A percentile compares a stretch with the other conserved stretches of the same genome.
These are phyloP conservation scores for Nematolebias whitei DNA, from an alignment of 2,113 vertebrate species.

Conservation along the genomic window DNA sequence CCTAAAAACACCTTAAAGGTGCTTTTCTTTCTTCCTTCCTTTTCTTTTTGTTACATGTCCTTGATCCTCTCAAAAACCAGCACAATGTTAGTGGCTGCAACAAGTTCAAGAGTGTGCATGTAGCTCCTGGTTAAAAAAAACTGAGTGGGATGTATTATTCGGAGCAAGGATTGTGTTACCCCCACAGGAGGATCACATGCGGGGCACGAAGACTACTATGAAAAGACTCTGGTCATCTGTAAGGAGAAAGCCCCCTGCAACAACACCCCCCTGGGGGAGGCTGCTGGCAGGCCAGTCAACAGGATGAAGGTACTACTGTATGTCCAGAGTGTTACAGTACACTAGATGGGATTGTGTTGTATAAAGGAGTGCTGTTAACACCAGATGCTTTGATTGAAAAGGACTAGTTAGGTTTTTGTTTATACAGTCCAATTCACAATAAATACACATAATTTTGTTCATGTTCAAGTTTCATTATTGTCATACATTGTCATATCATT, in stretches of 20 bases:
- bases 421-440: too few relatives aligned
- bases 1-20: too few relatives aligned
- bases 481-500: too few relatives aligned
- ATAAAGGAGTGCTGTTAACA: constrained; percentile 3
- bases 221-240: constrained; percentile 40
- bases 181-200: constrained; percentile 27
- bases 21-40: too few relatives aligned
- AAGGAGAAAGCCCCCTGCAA: constrained; percentile 44
- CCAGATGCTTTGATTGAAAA: neutral
- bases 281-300: constrained; percentile 22
- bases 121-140: constrained; percentile 1
- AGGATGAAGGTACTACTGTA: constrained; percentile 13
- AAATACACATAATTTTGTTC: too few relatives aligned
- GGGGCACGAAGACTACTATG: constrained; percentile 27
- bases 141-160: constrained; percentile 23
- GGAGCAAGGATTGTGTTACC: constrained; percentile 44
- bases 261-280: constrained; percentile 27
- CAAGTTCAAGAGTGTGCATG: neutral
- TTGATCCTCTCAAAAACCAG: neutral
- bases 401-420: too few relatives aligned
- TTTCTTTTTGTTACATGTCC: neutral
- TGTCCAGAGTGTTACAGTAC: constrained; percentile 26
- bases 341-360: constrained; percentile 11
- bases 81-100: neutral
- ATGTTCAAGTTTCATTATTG: too few relatives aligned